Evolutionary conservation across 2,888 invertebrate species (phyloP).

Genomic region (Meandrusa payeni): DNA sequence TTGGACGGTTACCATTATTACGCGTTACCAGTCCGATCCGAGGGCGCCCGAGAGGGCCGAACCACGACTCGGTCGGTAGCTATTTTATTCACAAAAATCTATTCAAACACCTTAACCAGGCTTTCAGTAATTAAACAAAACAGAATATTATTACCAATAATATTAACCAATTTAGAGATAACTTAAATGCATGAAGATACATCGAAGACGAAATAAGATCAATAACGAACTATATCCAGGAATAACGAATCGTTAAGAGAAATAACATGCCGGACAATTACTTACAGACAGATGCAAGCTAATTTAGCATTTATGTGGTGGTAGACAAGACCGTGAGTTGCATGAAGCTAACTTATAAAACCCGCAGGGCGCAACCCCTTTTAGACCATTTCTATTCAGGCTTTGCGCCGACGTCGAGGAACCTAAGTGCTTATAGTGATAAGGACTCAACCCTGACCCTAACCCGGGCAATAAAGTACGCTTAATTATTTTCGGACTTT

Average conservation of each 20-base stretch:
- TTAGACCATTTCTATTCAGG: conserved; percentile 64
- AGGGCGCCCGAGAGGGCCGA: no score
- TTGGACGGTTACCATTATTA: no score
- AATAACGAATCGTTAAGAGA: conserved; percentile 36
- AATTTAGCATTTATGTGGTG: conserved; percentile 46
- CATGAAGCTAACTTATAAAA: conserved; percentile 40
- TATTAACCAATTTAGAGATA: conserved; percentile 8
- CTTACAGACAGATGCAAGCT: conserved; percentile 51
- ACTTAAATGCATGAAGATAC: conserved; percentile 32
- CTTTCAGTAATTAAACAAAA: no score
- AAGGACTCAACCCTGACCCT: conserved; percentile 35
- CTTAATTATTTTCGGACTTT: conserved; percentile 39
- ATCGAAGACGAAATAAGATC: conserved; percentile 31
- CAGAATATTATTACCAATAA: neutral
- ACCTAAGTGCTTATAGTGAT: conserved; percentile 66
- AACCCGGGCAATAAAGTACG: conserved; percentile 39
- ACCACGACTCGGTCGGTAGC: no score
- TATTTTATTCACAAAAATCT: no score
- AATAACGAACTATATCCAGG: conserved; percentile 3
- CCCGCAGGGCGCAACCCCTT: conserved; percentile 39
- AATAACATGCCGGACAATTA: conserved; percentile 58
- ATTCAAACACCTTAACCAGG: no score
- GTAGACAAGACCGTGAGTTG: conserved; percentile 53
- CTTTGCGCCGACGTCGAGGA: conserved; percentile 40
- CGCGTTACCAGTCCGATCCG: no score